Evolutionary conservation across 2,888 invertebrate genomes (phyloP).

Genomic region (Patella ulyssiponensis): DNA sequence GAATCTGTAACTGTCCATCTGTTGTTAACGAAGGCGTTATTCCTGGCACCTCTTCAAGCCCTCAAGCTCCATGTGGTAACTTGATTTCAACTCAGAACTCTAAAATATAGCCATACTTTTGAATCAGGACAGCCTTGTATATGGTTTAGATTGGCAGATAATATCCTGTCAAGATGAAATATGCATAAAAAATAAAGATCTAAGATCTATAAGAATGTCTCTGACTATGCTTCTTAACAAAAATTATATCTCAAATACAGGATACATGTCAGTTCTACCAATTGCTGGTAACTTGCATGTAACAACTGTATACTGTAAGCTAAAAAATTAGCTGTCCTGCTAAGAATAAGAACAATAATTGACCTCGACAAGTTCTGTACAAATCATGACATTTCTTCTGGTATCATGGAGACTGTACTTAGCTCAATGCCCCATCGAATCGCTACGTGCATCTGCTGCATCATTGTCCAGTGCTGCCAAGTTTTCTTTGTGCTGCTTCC

Average conservation of each 20-base stretch:
- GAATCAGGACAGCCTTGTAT: too few species aligned
- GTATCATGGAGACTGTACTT: constrained; percentile 3
- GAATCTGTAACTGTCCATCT: neutral
- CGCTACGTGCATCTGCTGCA: neutral
- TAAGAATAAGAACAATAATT: neutral
- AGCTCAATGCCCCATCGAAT: neutral
- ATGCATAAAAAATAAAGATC: too few species aligned
- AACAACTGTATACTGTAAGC: too few species aligned
- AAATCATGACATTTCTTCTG: neutral
- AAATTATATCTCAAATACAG: too few species aligned
- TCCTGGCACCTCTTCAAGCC: neutral
- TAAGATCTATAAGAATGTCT: too few species aligned
- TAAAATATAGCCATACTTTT: neutral
- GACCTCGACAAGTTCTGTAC: neutral
- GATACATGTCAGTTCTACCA: too few species aligned
- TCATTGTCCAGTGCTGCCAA: neutral
- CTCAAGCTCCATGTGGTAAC: neutral
- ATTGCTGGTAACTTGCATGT: too few species aligned
- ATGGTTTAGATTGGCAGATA: too few species aligned
- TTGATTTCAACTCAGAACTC: neutral
- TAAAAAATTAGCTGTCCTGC: too few species aligned
- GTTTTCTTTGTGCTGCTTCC: neutral
- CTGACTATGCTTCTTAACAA: too few species aligned
- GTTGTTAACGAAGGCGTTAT: neutral
- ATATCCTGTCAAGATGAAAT: too few species aligned